Evolutionary conservation across 2,888 invertebrate species (phyloP), one percentile per base, ranked within the genome.

Genomic region (Fabriciana adippe): DNA sequence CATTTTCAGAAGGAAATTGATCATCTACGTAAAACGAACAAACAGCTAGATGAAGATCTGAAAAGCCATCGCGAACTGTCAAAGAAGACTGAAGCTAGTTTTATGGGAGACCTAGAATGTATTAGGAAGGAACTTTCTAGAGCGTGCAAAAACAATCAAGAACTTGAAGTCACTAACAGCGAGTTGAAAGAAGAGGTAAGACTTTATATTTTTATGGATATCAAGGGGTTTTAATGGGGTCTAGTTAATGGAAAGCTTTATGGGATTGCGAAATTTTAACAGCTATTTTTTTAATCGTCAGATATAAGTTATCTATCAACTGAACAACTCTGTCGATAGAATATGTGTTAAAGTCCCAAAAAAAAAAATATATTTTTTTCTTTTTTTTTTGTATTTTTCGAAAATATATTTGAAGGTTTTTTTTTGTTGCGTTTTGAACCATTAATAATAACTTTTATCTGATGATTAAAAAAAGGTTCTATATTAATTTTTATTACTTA

Each of bases 101-200:
- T 90, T 72, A 79, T 86, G 70, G 88, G 85, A 26, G 94, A 94
- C 76, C 76, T 94, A 59, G 93, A 93, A 14, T 74, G 80, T 15
- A 82, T 94, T 64, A 93, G 93, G 64, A 89, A 87, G 54, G 94
- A 94, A 73, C 83, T 95, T 62, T 86, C 83, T 53, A 90, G 94
- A 64, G 75, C 92, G 26, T 90, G 88, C 75, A 94, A 94, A 81
- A 93, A 93, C 74, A 90, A 94, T 70, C 91, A 94, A 78, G 95
- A 95, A 66, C 87, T 94, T 66, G 95, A 95, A 78, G 95, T 95
- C 55, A 95, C 94, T 41, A 95, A 95, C 75, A 93, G 94, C 67
- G 95, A 95, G 84, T 85, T 96, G 13, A 94, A 93, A 76, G 95
- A 95, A 82, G 95, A 95, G 92, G 95, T 95, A 83, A 77, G 87